phyloP scores from a whole-genome alignment of 2,888 invertebrate species.

The Tipula helvola region DNA sequence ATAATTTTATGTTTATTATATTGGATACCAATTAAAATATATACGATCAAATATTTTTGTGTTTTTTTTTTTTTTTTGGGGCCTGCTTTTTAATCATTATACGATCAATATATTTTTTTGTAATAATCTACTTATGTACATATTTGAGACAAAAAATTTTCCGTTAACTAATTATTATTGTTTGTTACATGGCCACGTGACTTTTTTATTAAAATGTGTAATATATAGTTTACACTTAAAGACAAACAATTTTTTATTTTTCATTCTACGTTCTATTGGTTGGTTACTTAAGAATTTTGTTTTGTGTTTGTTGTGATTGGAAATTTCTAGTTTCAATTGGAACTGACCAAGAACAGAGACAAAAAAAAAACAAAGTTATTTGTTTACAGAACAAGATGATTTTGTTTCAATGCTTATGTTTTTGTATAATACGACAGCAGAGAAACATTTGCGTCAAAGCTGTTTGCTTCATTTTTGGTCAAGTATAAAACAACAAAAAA shows the following conservation, averaged over 20 bases:
- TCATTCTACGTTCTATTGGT: not conserved
- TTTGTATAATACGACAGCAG: no score
- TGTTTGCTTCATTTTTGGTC: not conserved
- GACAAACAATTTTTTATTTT: not conserved
- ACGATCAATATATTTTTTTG: not conserved
- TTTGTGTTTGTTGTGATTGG: not conserved
- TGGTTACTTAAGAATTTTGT: no score
- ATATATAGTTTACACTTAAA: not conserved
- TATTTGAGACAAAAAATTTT: not conserved
- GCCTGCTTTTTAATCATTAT: not conserved
- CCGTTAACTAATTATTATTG: not conserved
- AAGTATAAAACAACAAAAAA: no score
- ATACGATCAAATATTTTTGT: not conserved
- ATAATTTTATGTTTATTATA: not conserved
- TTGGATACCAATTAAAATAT: not conserved
- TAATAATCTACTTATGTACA: not conserved
- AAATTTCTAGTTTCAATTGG: not conserved
- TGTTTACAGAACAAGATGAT: not conserved
- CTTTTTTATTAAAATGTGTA: not conserved
- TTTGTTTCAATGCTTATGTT: not conserved
- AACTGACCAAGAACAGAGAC: not conserved
- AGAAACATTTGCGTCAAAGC: not conserved
- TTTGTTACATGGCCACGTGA: not conserved
- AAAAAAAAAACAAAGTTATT: not conserved
- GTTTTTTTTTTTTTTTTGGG: not conserved